Base-by-base conservation (phyloP, 2,888 invertebrate species). In the Dermolepida albohirtum region DNA sequence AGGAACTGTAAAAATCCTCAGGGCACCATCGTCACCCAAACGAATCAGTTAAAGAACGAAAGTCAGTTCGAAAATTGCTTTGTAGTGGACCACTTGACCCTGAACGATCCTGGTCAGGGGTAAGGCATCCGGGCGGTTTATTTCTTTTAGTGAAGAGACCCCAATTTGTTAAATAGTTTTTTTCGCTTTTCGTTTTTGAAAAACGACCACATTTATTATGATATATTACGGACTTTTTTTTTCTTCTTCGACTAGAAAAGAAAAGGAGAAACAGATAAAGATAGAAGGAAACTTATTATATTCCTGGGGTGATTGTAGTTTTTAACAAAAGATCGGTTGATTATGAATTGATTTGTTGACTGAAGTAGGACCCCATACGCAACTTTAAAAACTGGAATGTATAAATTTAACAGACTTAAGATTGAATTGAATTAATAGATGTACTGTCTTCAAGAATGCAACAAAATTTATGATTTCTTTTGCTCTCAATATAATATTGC, bases 121-220 rank as follows among this genome's bases (percentile, higher is more conserved):
- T 68, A 70, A 64, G 64, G 54, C 51, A 43, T 66, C 52, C 71
- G 69, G 73, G 72, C 74, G 72, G 71, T 68, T 71, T 54, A 64
- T 69, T 70, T 47, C 67, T 64, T 67, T 64, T 43, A 52, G 44
- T 68, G 71, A 72, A n/a, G 73, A 71, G 74, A 76, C 75, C 74
- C 75, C 78, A 78, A 78, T 78, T 78, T 77, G 77, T 77, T 77
- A 76, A 74, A 76, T 76, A 72, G 74, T 74, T 75, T 75, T 55
- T 68, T 54, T 52, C 51, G 59, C 51, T 52, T 69, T 66, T 76
- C 49, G 22, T 49, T 75, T 75, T 72, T 77, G 79, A 79, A 77
- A 78, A 79, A 79, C 78, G 78, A 76, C 74, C 76, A 74, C 73
- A 74, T 78, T 79, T 78, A 79, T 77, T 77, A 77, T 79, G 79